These are phyloP conservation scores for Pammene aurita DNA, from an alignment of 2,888 invertebrate species.

Conservation along the genomic window DNA sequence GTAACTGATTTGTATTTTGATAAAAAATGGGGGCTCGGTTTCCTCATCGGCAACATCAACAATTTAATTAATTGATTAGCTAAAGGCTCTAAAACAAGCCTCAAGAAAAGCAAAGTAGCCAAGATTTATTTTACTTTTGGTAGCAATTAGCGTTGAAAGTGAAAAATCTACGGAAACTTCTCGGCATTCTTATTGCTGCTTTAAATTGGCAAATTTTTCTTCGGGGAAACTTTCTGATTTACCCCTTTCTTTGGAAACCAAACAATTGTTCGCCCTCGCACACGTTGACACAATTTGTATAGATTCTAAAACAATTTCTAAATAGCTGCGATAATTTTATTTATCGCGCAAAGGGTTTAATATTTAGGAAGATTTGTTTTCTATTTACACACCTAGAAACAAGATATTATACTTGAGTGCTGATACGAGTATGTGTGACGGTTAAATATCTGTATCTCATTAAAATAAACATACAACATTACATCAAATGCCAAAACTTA, in stretches of 20 bases:
- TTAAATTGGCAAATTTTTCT: slow-evolving; percentile 81
- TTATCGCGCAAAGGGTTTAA: too few relatives aligned
- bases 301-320: not conserved
- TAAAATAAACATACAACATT: not conserved
- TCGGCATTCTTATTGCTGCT: slow-evolving; percentile 67
- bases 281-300: slow-evolving; percentile 29
- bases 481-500: slow-evolving; percentile 8
- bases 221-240: slow-evolving; percentile 73
- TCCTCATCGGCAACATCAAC: slow-evolving; percentile 58
- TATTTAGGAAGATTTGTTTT: too few relatives aligned
- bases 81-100: slow-evolving; percentile 67
- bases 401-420: not conserved
- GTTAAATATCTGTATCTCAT: not conserved
- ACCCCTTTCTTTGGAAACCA: slow-evolving; percentile 79
- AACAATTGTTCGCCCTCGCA: slow-evolving; percentile 63
- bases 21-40: slow-evolving; percentile 31
- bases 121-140: slow-evolving; percentile 80
- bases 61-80: slow-evolving; percentile 79
- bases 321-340: not conserved
- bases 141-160: slow-evolving; percentile 81
- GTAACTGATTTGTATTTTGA: slow-evolving; percentile 23
- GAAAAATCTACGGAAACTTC: slow-evolving; percentile 79
- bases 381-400: not conserved
- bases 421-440: not conserved
- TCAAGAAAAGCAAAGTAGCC: slow-evolving; percentile 70